Conservation (phyloP, 2,797 vertebrate genomes). For the Oreochromis grahami region DNA sequence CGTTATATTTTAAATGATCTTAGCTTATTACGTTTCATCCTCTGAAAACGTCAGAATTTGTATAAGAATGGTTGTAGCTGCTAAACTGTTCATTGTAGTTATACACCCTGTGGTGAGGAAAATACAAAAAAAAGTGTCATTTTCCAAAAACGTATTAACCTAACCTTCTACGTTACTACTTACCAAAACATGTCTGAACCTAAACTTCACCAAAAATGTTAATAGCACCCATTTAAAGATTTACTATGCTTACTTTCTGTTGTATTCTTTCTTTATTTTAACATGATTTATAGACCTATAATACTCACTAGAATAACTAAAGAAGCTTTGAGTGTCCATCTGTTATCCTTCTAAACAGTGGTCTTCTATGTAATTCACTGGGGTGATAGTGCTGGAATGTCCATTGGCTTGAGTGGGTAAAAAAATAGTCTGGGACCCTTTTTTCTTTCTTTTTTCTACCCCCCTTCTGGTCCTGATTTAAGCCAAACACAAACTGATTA, state of each 20-base stretch:
- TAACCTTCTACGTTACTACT: background rate
- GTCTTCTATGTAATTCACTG: background rate
- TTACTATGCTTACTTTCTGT: background rate
- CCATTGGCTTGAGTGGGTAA: background rate
- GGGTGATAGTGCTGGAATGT: background rate
- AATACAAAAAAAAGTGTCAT: background rate
- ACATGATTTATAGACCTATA: background rate
- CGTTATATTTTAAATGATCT: background rate
- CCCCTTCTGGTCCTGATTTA: background rate
- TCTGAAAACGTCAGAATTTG: background rate
- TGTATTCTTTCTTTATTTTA: background rate
- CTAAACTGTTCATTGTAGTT: background rate
- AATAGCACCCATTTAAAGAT: background rate
- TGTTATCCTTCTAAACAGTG: background rate
- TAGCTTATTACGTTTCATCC: background rate
- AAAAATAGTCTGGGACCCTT: background rate
- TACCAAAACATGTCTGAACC: background rate
- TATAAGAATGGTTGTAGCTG: background rate
- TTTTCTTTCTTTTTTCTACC: background rate
- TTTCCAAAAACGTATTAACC: background rate
- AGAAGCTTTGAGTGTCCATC: background rate
- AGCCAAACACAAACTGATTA: background rate
- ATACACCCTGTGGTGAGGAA: background rate
- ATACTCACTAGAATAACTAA: background rate
- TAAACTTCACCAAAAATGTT: background rate